Percentiles rank a stretch among this genome's conserved stretches.
Evolutionary conservation across 2,888 invertebrate genomes (phyloP).

Genomic region (Meloe dianella): DNA sequence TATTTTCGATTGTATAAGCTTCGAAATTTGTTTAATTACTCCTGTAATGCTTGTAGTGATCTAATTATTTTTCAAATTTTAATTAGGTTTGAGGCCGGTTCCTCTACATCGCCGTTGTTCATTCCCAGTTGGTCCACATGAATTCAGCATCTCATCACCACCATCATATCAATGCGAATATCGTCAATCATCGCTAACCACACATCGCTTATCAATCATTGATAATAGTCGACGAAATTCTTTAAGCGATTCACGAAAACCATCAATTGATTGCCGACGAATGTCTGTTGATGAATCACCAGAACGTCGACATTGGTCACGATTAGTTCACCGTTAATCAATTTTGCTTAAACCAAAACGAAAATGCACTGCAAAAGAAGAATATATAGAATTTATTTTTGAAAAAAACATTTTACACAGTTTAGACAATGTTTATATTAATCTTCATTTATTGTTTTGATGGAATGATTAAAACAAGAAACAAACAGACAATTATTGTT

Average conservation of each 20-base stretch:
- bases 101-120: conserved; percentile 66
- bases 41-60: too few species aligned
- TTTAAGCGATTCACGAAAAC: conserved; percentile 23
- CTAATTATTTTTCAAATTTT: too few species aligned
- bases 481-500: conserved; percentile 20
- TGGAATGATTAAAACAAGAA: conserved; percentile 12
- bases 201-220: conserved; percentile 8
- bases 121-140: conserved; percentile 61
- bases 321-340: conserved; percentile 46
- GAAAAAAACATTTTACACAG: conserved; percentile 35
- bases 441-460: background rate
- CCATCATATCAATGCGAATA: too few species aligned
- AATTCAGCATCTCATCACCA: conserved; percentile 28
- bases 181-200: conserved; percentile 26
- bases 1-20: too few species aligned
- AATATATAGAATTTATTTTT: conserved; percentile 31
- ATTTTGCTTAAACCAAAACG: too few species aligned
- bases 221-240: conserved; percentile 34
- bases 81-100: conserved; percentile 62
- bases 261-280: conserved; percentile 35
- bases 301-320: conserved; percentile 42
- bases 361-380: background rate
- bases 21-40: too few species aligned
- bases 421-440: conserved; percentile 18
- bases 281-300: conserved; percentile 40